Conservation (phyloP, 2,113 vertebrate genomes). For the Sander lucioperca region DNA sequence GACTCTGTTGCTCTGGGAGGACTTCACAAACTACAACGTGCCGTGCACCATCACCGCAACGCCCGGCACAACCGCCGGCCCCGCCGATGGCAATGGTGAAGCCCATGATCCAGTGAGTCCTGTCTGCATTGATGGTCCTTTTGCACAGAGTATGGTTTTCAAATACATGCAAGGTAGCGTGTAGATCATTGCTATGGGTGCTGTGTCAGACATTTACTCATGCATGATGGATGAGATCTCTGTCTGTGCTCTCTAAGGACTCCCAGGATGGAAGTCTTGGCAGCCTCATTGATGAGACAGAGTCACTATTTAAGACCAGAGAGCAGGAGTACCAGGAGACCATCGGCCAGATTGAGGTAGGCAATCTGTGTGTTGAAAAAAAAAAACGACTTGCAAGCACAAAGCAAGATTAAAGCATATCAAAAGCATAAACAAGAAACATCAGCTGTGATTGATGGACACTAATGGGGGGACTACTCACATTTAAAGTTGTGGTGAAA, state of each 20-base stretch:
- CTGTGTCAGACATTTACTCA: conserved; percentile 54
- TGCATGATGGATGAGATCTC: conserved; percentile 65
- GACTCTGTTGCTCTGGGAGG: conserved; percentile 96
- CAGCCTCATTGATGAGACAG: conserved; percentile 95
- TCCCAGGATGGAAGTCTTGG: conserved; percentile 94
- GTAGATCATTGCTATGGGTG: conserved; percentile 33
- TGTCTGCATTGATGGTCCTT: background rate
- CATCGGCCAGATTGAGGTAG: conserved; percentile 97
- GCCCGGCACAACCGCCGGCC: conserved; percentile 13
- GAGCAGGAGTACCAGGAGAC: conserved; percentile 98
- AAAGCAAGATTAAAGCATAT: background rate
- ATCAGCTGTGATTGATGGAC: background rate
- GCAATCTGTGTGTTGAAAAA: background rate
- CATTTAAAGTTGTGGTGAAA: background rate
- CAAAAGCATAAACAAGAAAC: background rate
- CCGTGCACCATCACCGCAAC: conserved; percentile 65
- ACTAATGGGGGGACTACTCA: background rate
- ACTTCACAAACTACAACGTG: conserved; percentile 95
- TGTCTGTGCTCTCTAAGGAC: conserved; percentile 69
- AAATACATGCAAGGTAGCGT: conserved; percentile 6
- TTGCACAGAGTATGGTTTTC: background rate
- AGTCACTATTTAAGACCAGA: conserved; percentile 95
- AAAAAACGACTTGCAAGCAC: background rate
- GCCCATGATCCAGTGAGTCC: conserved; percentile 82
- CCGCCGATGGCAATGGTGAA: conserved; percentile 80